phyloP scores from a whole-genome alignment of 2,888 invertebrate genomes.

The Zele albiditarsus region DNA sequence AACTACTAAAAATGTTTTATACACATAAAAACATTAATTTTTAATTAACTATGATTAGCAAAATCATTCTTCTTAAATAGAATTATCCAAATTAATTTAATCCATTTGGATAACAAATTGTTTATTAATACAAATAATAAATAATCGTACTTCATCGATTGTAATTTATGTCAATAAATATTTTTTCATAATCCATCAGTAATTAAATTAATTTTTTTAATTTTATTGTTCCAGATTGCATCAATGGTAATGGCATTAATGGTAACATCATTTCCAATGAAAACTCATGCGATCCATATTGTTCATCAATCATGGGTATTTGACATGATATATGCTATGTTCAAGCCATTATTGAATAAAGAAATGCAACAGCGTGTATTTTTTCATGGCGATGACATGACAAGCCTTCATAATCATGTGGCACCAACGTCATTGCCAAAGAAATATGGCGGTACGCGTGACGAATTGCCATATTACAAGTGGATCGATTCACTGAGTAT shows the following conservation, averaged over 20 bases:
- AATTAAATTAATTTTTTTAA: not conserved
- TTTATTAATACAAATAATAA: too few species aligned
- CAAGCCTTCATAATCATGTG: slow-evolving; percentile 84
- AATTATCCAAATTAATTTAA: not conserved
- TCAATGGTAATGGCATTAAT: slow-evolving; percentile 68
- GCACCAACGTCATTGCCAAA: slow-evolving; percentile 82
- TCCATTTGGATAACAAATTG: not conserved
- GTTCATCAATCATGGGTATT: slow-evolving; percentile 88
- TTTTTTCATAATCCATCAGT: too few species aligned
- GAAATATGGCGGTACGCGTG: slow-evolving; percentile 80
- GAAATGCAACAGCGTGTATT: slow-evolving; percentile 79
- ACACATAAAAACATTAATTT: too few species aligned
- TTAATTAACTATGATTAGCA: too few species aligned
- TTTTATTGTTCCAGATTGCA: slow-evolving; percentile 63
- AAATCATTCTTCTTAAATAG: not conserved
- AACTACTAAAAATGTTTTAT: too few species aligned
- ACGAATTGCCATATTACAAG: slow-evolving; percentile 82
- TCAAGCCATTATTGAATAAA: slow-evolving; percentile 83
- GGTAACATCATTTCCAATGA: slow-evolving; percentile 81
- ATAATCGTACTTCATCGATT: too few species aligned
- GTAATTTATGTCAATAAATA: too few species aligned
- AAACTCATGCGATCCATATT: slow-evolving; percentile 83
- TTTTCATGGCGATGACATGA: slow-evolving; percentile 83
- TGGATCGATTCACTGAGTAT: slow-evolving; percentile 81
- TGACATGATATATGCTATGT: slow-evolving; percentile 84